A percentile compares a stretch with the other conserved stretches of the same genome.
phyloP scores from a whole-genome alignment of 2,113 vertebrate species.

The Corydoras maculifer region DNA sequence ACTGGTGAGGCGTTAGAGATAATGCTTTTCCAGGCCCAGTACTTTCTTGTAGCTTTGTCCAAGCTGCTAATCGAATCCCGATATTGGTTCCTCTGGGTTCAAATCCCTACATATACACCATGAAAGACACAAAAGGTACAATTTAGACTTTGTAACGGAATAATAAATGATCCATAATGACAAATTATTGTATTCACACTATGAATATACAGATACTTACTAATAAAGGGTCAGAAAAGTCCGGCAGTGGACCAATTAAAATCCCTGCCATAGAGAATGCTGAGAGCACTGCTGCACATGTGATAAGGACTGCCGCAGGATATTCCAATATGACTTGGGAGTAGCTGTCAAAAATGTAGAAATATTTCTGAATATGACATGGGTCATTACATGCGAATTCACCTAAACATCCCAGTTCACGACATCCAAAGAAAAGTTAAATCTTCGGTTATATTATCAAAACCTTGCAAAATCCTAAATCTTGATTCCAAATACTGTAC shows the following conservation, averaged over 20 bases:
- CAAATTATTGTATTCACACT: not conserved
- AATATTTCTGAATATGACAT: constrained; percentile 13
- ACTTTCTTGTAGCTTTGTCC: constrained; percentile 75
- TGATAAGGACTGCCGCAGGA: constrained; percentile 69
- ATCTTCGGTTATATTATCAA: too few relatives aligned
- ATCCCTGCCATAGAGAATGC: constrained; percentile 80
- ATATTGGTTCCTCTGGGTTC: constrained; percentile 88
- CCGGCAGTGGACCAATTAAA: constrained; percentile 77
- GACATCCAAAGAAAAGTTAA: not conserved
- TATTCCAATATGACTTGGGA: constrained; percentile 83
- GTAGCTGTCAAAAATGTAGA: constrained; percentile 67
- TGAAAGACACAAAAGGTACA: not conserved
- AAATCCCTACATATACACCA: constrained; percentile 71
- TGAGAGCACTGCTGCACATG: constrained; percentile 67
- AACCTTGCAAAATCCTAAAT: too few relatives aligned
- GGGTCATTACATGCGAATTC: not conserved
- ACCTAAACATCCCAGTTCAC: not conserved
- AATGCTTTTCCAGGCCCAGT: constrained; percentile 80
- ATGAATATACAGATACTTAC: constrained; percentile 60
- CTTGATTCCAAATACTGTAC: too few relatives aligned
- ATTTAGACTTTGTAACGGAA: too few relatives aligned
- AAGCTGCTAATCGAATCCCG: constrained; percentile 75
- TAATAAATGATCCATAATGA: too few relatives aligned
- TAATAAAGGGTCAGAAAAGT: constrained; percentile 87
- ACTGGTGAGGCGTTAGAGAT: constrained; percentile 69